Evolutionary conservation across 2,888 invertebrate genomes (phyloP).

Genomic region (Polyommatus icarus): DNA sequence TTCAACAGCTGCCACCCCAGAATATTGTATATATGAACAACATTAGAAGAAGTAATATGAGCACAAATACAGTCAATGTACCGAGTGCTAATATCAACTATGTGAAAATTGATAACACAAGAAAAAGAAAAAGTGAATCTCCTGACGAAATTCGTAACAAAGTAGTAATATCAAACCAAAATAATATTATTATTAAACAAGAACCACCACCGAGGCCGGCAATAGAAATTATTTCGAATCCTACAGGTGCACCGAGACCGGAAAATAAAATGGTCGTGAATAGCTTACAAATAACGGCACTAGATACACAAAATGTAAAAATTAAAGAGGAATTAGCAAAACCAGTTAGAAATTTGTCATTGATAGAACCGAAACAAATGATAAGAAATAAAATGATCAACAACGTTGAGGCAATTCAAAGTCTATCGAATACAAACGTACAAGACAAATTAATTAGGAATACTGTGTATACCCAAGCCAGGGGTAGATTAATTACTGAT

Average conservation of each 20-base stretch:
- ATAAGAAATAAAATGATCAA: conserved; percentile 34
- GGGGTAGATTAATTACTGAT: conserved; percentile 60
- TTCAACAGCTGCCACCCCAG: conserved; percentile 34
- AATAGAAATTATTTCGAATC: conserved; percentile 40
- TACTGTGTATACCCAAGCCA: conserved; percentile 69
- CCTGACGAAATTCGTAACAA: conserved; percentile 58
- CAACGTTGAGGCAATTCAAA: conserved; percentile 30
- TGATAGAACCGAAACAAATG: conserved; percentile 37
- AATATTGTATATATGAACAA: conserved; percentile 39
- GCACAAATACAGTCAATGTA: conserved; percentile 33
- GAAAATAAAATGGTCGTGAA: conserved; percentile 42
- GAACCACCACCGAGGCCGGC: conserved; percentile 30
- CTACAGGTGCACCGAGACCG: conserved; percentile 49
- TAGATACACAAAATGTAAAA: conserved; percentile 41
- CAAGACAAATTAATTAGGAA: conserved; percentile 66
- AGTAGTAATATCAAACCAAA: conserved; percentile 38
- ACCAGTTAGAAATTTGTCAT: conserved; percentile 35
- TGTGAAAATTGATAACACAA: conserved; percentile 43
- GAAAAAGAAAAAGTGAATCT: conserved; percentile 68
- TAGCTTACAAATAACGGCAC: conserved; percentile 43
- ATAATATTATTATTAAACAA: conserved; percentile 38
- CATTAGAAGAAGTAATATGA: conserved; percentile 36
- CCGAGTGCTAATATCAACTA: conserved; percentile 35
- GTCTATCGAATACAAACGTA: conserved; percentile 41
- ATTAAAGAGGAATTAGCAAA: conserved; percentile 42